phyloP scores from a whole-genome alignment of 1,140 invertebrate genomes.

The Drosophila varians region DNA sequence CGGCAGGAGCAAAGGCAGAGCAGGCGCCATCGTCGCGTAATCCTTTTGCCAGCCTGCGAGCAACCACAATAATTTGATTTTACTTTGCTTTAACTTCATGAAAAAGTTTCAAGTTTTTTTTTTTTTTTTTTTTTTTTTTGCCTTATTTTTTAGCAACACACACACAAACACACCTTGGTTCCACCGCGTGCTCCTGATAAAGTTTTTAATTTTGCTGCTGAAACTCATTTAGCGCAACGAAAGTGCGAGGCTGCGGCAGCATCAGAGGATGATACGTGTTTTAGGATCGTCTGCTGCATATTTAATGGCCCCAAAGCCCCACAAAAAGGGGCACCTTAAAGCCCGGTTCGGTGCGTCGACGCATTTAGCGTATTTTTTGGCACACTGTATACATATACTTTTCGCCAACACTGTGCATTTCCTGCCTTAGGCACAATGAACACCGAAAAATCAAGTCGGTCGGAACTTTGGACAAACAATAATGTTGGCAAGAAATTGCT shows the following conservation, averaged over 20 bases:
- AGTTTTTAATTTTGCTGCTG: conserved; percentile 80
- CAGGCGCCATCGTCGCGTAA: conserved; percentile 51
- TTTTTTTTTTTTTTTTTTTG: conserved; percentile 45
- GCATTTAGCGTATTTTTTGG: background rate
- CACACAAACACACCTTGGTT: conserved; percentile 30
- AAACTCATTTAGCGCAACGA: conserved; percentile 79
- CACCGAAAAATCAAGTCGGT: conserved; percentile 43
- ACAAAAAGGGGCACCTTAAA: conserved; percentile 38
- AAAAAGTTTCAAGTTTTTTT: conserved; percentile 80
- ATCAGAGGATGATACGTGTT: conserved; percentile 68
- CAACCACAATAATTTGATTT: conserved; percentile 82
- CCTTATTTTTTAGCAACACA: conserved; percentile 1
- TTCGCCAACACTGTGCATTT: conserved; percentile 7
- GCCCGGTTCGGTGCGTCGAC: background rate
- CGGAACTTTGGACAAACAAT: conserved; percentile 62
- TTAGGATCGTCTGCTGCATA: conserved; percentile 67
- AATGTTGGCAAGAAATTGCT: conserved; percentile 60
- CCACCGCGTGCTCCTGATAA: conserved; percentile 51
- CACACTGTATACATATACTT: conserved; percentile 1
- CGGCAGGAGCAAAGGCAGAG: background rate
- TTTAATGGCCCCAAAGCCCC: conserved; percentile 48
- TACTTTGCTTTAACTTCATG: conserved; percentile 82
- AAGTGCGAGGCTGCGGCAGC: conserved; percentile 56
- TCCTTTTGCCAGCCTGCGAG: conserved; percentile 75
- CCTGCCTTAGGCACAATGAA: conserved; percentile 23